Evolutionary conservation across 1,140 invertebrate genomes (phyloP), one percentile per base, ranked within the genome.

Genomic region (Drosophila littoralis): DNA sequence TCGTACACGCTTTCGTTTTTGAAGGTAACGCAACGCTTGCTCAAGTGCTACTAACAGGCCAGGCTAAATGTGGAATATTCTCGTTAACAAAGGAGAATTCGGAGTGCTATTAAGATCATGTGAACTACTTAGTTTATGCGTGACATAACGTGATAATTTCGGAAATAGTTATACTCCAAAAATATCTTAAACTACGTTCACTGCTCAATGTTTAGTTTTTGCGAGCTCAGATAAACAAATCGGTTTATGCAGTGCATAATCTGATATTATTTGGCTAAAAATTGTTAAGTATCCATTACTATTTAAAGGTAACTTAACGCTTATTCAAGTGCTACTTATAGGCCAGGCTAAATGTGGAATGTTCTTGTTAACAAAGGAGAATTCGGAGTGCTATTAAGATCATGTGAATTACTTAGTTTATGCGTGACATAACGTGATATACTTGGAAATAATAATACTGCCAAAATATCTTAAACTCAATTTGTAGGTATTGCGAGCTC

Each of bases 41-140:
- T 54, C 15, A 38, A 54, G n/a, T 60, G 8, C 45, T 35, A 59
- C 28, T 59, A 52, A 60, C 40, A 40, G 54, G 36, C 33, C 22
- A 22, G 35, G 12, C 7, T 43, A 28, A 35, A 36, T 8, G 17
- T 6, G 2, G 38, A 28, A 52, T 65, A 17, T 72, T 43, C 38
- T 50, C 5, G 38, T 17, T 40, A 64, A 32, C 35, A 59, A 22
- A n/a, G 2, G 9, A 10, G 7, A 32, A 5, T 22, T 64, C n/a
- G 17, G 43, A n/a, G 10, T 48, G 13, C 42, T 46, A 51, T 46
- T 55, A 9, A 12, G 9, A 48, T 40, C 28, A 35, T n/a, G 12
- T 13, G 6, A 38, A 48, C 22, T 57, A 12, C 12, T 32, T 32
- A 28, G 13, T 68, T 58, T 52, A 64, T 64, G 48, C 50, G 48